Evolutionary conservation across 64 coral and sea anemone species (phyloP), one percentile per base, ranked within the genome.

Genomic region (Montipora sp.): DNA sequence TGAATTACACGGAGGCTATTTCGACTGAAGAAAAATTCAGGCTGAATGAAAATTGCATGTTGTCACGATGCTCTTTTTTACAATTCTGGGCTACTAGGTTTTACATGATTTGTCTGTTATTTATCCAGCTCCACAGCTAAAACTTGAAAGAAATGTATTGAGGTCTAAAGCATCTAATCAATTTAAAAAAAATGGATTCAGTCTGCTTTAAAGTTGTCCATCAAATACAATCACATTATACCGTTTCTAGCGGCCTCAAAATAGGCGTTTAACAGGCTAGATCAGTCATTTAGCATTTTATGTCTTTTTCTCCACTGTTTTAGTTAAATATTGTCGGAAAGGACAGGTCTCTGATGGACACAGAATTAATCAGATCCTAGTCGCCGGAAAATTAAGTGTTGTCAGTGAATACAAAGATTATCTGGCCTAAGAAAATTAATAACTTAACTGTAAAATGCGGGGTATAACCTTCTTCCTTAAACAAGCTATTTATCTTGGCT

Each of bases 401-500:
- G 81, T 45, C 59, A 83, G 24, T 12, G 18, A 47, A 85, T 47
- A 13, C 43, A 19, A 72, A 85, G 18, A 48, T 50, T 85, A 71
- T 71, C 82, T 72, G 36, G 45, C 19, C 10, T 50, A 20, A 66
- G 65, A 72, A 71, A 19, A 70, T 48, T 85, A 83, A 85, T 78
- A 47, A 78, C 75, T 78, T 78, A 69, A 48, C 61, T n/a, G 61
- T 47, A 50, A 85, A 70, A 50, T 49, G 59, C 82, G 63, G 47
- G 43, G 43, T 45, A 68, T 85, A 65, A 14, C 43, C 59, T 85
- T n/a, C 16, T 72, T 85, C 19, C 65, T 50, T 85, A 85, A 85
- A 71, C 82, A 85, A 85, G 63, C 66, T 47, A 68, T 47, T 85
- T 85, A 63, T 85, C 48, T 83, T 6, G 82, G 82, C 66, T 85